Percentiles rank a stretch among this genome's conserved stretches.
phyloP scores from a whole-genome alignment of 2,113 vertebrate genomes.

The Anthoscopus minutus region DNA sequence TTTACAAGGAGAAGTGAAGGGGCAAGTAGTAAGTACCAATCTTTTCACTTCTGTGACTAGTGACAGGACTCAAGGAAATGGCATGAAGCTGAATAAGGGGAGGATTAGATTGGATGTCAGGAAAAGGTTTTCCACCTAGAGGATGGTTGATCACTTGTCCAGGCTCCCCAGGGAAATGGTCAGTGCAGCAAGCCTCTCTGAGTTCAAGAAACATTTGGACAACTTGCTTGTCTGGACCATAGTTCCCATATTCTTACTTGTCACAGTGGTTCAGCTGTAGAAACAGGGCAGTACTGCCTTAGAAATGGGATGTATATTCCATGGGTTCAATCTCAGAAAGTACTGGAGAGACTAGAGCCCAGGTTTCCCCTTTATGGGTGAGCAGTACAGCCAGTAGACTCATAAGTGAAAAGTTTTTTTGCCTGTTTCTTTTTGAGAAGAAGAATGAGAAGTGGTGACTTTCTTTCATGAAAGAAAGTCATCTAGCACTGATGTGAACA shows the following conservation, averaged over 20 bases:
- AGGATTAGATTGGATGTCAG: neutral
- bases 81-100: neutral
- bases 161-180: neutral
- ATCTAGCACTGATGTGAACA: neutral
- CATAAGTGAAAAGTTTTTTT: neutral
- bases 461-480: neutral
- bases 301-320: neutral
- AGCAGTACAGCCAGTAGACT: neutral
- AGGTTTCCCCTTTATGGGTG: neutral
- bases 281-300: neutral
- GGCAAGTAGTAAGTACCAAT: neutral
- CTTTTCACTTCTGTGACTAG: neutral
- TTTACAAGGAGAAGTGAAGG: neutral
- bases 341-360: neutral
- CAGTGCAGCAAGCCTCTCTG: neutral
- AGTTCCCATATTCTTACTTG: neutral
- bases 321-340: neutral
- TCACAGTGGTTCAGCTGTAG: neutral
- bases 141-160: neutral
- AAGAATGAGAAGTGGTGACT: neutral
- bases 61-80: neutral
- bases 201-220: neutral
- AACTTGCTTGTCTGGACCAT: neutral
- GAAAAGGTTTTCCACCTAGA: neutral
- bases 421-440: neutral